Conservation (phyloP, 2,888 invertebrate species). For the Pyrrhosoma nymphula region DNA sequence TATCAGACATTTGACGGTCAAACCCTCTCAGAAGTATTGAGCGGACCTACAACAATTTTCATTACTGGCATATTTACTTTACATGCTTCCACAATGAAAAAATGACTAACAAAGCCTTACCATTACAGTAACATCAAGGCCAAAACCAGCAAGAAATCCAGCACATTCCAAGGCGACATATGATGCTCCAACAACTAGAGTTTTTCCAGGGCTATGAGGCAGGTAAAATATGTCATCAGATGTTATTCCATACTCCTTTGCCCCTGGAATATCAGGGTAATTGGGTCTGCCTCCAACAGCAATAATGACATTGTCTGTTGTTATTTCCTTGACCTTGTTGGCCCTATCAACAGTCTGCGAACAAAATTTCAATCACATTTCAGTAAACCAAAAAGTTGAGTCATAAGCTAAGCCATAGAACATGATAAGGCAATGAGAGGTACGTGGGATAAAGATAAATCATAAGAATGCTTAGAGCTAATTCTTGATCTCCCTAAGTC, state of each 20-base stretch:
- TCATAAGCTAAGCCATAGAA: no score
- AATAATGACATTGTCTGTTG: conserved; percentile 78
- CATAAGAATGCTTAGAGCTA: no score
- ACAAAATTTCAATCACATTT: conserved; percentile 38
- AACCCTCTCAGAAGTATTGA: conserved; percentile 82
- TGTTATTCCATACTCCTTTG: conserved; percentile 79
- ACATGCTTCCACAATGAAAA: background rate
- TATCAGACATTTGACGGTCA: conserved; percentile 81
- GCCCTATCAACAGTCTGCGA: conserved; percentile 75
- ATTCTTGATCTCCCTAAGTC: no score
- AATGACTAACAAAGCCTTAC: conserved; percentile 73
- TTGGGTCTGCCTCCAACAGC: conserved; percentile 80
- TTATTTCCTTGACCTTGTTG: conserved; percentile 76
- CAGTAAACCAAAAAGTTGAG: no score
- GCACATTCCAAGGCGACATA: conserved; percentile 82
- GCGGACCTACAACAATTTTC: conserved; percentile 75
- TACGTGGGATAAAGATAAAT: background rate
- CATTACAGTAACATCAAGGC: conserved; percentile 78
- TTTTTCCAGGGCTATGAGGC: conserved; percentile 79
- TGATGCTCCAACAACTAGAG: conserved; percentile 81
- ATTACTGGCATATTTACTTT: background rate
- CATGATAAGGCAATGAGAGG: no score
- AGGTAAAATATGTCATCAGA: conserved; percentile 82
- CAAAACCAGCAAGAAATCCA: conserved; percentile 80
- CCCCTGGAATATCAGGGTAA: conserved; percentile 78